Conservation (phyloP, 2,888 invertebrate species). For the Gymnoscelis rufifasciata region DNA sequence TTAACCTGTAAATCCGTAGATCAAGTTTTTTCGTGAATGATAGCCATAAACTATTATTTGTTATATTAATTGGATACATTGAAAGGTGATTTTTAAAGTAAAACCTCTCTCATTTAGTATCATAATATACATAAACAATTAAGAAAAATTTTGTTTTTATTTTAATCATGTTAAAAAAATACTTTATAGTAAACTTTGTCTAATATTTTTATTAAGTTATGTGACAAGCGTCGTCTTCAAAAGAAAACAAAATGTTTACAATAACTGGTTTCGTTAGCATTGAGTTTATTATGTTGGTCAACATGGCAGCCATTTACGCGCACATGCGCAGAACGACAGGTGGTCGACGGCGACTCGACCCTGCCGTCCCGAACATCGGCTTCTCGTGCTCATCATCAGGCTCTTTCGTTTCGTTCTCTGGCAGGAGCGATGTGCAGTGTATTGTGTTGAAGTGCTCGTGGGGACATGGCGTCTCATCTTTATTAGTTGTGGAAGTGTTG, state of each 20-base stretch:
- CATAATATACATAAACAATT: no score
- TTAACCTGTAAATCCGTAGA: no score
- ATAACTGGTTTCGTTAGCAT: constrained; percentile 47
- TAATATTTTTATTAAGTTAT: no score
- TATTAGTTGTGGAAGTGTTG: constrained; percentile 59
- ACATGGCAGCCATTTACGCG: constrained; percentile 67
- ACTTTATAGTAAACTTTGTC: no score
- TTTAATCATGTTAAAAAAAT: no score
- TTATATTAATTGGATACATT: no score
- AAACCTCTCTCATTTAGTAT: no score
- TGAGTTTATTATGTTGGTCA: constrained; percentile 56
- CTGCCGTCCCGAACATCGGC: constrained; percentile 78
- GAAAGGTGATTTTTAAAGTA: no score
- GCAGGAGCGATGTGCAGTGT: constrained; percentile 76
- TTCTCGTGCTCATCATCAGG: constrained; percentile 80
- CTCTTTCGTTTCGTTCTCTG: constrained; percentile 77
- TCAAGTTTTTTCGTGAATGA: no score
- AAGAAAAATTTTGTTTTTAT: no score
- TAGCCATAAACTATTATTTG: no score
- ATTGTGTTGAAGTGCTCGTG: constrained; percentile 77
- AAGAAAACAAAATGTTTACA: constrained; percentile 42
- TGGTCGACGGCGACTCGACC: constrained; percentile 76
- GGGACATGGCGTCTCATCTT: constrained; percentile 76
- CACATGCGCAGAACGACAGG: constrained; percentile 80
- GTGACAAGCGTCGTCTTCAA: no score